Evolutionary conservation across 1,140 invertebrate genomes (phyloP).

Genomic region (Telenomus remus): DNA sequence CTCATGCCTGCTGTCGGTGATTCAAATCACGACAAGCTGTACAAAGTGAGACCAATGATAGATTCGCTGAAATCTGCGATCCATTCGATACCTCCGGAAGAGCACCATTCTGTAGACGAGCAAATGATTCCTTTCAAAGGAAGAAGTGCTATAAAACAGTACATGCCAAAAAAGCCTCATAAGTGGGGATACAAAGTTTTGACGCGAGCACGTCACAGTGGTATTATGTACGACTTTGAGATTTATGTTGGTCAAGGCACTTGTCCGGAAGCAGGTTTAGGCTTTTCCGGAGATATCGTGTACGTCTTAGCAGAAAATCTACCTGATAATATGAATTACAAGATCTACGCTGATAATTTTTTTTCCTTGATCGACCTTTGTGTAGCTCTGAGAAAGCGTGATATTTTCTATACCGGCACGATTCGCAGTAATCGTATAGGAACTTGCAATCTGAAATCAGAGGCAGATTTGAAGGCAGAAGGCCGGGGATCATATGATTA

Average conservation of each 20-base stretch:
- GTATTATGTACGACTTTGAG: conserved; percentile 70
- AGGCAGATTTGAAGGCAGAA: conserved; percentile 8
- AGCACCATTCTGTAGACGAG: conserved; percentile 61
- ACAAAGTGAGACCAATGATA: conserved; percentile 66
- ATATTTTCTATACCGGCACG: too few species aligned
- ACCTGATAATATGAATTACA: conserved; percentile 61
- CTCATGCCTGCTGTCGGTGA: conserved; percentile 49
- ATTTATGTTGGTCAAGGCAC: conserved; percentile 65
- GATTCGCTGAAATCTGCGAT: conserved; percentile 60
- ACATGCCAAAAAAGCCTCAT: conserved; percentile 68
- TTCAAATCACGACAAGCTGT: conserved; percentile 63
- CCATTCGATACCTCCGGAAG: conserved; percentile 58
- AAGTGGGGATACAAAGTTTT: conserved; percentile 73
- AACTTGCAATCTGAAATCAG: too few species aligned
- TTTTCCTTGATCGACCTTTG: conserved; percentile 62
- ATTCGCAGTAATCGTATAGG: too few species aligned
- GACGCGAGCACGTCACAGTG: conserved; percentile 62
- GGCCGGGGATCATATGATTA: conserved; percentile 47
- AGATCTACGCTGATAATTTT: conserved; percentile 67
- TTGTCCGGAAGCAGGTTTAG: conserved; percentile 62
- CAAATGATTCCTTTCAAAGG: conserved; percentile 72
- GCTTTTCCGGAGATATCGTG: conserved; percentile 64
- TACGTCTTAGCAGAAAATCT: conserved; percentile 61
- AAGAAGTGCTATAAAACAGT: conserved; percentile 68
- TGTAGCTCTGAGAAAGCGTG: conserved; percentile 45